phyloP scores from a whole-genome alignment of 2,888 invertebrate species.

The Cataglyphis livida region DNA sequence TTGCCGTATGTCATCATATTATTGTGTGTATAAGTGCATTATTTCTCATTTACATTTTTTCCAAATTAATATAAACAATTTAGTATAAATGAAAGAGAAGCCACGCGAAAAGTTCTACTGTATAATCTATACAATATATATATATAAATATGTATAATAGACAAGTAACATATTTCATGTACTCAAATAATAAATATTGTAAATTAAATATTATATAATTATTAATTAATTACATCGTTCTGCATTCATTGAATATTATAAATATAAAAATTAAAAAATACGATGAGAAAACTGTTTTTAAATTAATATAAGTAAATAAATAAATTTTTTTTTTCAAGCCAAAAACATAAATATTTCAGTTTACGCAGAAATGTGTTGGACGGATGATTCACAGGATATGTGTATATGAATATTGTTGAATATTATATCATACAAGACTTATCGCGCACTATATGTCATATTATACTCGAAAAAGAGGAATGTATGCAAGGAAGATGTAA shows the following conservation, averaged over 20 bases:
- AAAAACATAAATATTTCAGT: slow-evolving; percentile 2
- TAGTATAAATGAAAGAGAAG: not conserved
- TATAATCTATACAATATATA: not conserved
- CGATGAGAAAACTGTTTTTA: not conserved
- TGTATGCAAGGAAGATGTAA: not conserved
- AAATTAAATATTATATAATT: not conserved
- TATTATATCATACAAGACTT: not conserved
- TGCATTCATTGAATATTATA: not conserved
- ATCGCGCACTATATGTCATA: not conserved
- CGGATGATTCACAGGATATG: not conserved
- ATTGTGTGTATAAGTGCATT: not conserved
- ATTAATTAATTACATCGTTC: slow-evolving; percentile 11
- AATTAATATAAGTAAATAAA: not conserved
- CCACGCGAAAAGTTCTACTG: slow-evolving; percentile 8
- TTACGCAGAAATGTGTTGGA: not conserved
- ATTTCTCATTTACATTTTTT: not conserved
- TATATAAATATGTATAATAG: not conserved
- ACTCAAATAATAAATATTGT: slow-evolving; percentile 10
- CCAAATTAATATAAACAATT: not conserved
- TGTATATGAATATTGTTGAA: not conserved
- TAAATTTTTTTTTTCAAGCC: not conserved
- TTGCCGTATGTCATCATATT: not conserved
- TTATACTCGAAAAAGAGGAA: slow-evolving; percentile 15
- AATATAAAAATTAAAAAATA: slow-evolving; percentile 26
- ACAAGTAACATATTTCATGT: not conserved